Percentiles rank a stretch among this genome's conserved stretches.
These are phyloP conservation scores for Phylloscopus trochiloides DNA, from an alignment of 2,113 vertebrate genomes.

Conservation along the genomic window DNA sequence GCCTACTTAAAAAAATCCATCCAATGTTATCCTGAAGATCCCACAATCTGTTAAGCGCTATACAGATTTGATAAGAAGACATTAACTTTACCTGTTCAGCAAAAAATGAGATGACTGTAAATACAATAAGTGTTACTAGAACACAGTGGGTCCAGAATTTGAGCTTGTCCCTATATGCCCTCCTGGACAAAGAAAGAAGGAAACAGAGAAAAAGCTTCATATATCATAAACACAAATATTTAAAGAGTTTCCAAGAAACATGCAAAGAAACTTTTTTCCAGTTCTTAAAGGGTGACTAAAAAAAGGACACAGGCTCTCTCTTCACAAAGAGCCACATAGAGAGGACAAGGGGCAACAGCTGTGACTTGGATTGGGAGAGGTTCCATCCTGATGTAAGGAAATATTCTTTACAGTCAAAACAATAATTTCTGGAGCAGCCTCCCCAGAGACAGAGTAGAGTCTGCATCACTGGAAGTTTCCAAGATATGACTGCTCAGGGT, in stretches of 20 bases:
- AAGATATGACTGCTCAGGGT: neutral
- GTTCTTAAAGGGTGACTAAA: neutral
- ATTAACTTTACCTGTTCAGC: slow-evolving; percentile 89
- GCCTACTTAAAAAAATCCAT: neutral
- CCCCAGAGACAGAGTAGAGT: neutral
- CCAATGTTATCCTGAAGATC: neutral
- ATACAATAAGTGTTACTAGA: slow-evolving; percentile 89
- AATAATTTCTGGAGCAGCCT: neutral
- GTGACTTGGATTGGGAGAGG: neutral
- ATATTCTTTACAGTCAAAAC: neutral
- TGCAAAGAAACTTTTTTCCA: neutral
- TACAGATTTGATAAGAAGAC: neutral
- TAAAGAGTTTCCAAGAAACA: neutral
- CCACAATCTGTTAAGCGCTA: neutral
- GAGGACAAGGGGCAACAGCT: neutral
- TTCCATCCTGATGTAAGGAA: neutral
- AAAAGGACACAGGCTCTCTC: rapidly evolving
- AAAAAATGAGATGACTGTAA: slow-evolving; percentile 96
- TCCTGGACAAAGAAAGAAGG: slow-evolving; percentile 76
- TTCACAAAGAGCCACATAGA: neutral
- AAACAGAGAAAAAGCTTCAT: slow-evolving; percentile 13
- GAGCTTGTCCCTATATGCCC: slow-evolving; percentile 91
- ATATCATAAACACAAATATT: neutral
- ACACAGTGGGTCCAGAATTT: slow-evolving; percentile 99
- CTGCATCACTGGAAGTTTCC: neutral